Evolutionary conservation across 1,140 invertebrate genomes (phyloP).

Genomic region (Anthonomus grandis): DNA sequence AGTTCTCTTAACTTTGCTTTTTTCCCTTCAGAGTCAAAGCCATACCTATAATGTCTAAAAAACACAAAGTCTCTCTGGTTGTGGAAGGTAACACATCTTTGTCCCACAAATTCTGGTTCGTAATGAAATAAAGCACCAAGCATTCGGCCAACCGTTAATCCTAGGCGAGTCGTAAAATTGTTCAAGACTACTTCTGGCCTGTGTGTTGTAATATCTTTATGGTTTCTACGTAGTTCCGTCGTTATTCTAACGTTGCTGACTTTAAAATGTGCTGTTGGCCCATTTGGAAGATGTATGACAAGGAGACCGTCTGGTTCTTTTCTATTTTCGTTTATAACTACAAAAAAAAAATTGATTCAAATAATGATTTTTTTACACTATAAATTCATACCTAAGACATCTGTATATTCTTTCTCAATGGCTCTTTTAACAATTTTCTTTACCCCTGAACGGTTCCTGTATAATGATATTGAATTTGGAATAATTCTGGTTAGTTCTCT

Average conservation of each 20-base stretch:
- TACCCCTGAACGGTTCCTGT: slow-evolving; percentile 79
- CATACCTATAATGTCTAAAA: slow-evolving; percentile 96
- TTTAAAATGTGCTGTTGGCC: slow-evolving; percentile 90
- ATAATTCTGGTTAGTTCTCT: slow-evolving; percentile 86
- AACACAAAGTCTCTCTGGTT: slow-evolving; percentile 99
- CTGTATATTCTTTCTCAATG: slow-evolving; percentile 74
- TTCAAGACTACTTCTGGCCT: slow-evolving; percentile 94
- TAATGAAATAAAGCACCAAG: slow-evolving; percentile 95
- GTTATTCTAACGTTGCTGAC: slow-evolving; percentile 79
- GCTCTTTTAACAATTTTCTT: slow-evolving; percentile 90
- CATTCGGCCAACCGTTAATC: slow-evolving; percentile 87
- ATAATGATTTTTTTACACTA: neutral
- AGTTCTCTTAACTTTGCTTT: slow-evolving; percentile 86
- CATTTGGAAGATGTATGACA: slow-evolving; percentile 90
- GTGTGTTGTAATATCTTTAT: slow-evolving; percentile 77
- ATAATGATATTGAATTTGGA: slow-evolving; percentile 81
- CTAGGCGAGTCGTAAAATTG: slow-evolving; percentile 94
- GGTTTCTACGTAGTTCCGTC: slow-evolving; percentile 70
- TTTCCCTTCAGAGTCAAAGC: slow-evolving; percentile 81
- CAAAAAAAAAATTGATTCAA: slow-evolving; percentile 47
- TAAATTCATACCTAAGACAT: slow-evolving; percentile 49
- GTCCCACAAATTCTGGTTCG: slow-evolving; percentile 89
- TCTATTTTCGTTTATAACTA: slow-evolving; percentile 91
- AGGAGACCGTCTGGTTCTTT: slow-evolving; percentile 89
- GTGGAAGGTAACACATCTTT: slow-evolving; percentile 94